A percentile compares a stretch with the other conserved stretches of the same genome.
Evolutionary conservation across 2,113 vertebrate species (phyloP).

Genomic region (Grammomys dolichurus): DNA sequence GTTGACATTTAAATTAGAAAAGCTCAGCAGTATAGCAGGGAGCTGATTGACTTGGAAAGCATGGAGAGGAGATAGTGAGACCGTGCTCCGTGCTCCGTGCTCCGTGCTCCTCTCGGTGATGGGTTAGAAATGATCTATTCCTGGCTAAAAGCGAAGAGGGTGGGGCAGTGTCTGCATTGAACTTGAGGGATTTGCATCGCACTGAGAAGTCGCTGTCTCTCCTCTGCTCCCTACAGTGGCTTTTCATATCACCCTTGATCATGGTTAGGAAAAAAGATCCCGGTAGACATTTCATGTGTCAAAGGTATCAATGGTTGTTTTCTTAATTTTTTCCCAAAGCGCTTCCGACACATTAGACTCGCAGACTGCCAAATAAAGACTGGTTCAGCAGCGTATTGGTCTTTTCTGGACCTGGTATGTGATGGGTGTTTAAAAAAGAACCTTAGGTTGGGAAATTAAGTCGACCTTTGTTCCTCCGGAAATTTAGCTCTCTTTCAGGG

Average conservation of each 20-base stretch:
- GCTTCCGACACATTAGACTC: slow-evolving; percentile 53
- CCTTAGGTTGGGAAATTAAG: slow-evolving; percentile 33
- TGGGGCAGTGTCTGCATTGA: neutral
- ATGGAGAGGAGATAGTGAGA: slow-evolving; percentile 54
- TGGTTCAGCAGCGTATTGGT: neutral
- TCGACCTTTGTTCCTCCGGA: neutral
- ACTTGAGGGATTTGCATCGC: slow-evolving; percentile 41
- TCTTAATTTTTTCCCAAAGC: slow-evolving; percentile 52
- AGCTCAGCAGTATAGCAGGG: slow-evolving; percentile 39
- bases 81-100: neutral
- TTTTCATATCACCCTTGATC: slow-evolving; percentile 69
- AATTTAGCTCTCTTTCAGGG: neutral
- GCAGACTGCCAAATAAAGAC: slow-evolving; percentile 45
- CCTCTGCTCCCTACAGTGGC: slow-evolving; percentile 45
- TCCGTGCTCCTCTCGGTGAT: neutral
- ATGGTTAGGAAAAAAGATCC: slow-evolving; percentile 51
- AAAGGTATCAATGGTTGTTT: slow-evolving; percentile 53
- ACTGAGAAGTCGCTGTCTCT: slow-evolving; percentile 62
- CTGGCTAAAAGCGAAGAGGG: slow-evolving; percentile 62
- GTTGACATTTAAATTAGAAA: slow-evolving; percentile 73
- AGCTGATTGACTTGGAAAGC: slow-evolving; percentile 63
- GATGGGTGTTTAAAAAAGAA: neutral
- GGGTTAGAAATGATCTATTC: slow-evolving; percentile 71
- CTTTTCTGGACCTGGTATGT: neutral
- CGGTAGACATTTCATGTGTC: neutral